phyloP scores from a whole-genome alignment of 1,140 invertebrate species.

The Parapsyche elsis region DNA sequence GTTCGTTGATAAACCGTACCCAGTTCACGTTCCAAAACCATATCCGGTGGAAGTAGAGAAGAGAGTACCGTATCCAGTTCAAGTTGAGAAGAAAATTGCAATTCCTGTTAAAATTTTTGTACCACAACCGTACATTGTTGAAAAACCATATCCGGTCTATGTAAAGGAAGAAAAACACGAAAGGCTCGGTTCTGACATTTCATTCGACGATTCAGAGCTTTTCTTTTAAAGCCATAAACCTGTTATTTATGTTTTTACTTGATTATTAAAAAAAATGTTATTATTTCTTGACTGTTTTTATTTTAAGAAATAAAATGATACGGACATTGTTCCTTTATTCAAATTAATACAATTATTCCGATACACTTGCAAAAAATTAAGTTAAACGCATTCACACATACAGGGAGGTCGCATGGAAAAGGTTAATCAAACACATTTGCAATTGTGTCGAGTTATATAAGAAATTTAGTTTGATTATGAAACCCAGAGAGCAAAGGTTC shows the following conservation, averaged over 20 bases:
- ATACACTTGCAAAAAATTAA: too few species aligned
- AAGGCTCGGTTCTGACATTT: not conserved
- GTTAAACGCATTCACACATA: too few species aligned
- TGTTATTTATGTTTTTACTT: slow-evolving; percentile 8
- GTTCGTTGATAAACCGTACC: slow-evolving; percentile 65
- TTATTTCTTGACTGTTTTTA: too few species aligned
- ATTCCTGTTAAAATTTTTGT: slow-evolving; percentile 64
- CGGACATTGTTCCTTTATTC: too few species aligned
- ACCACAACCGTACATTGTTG: slow-evolving; percentile 60
- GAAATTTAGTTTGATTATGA: too few species aligned
- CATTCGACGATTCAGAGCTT: slow-evolving; percentile 4
- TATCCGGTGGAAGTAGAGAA: slow-evolving; percentile 68
- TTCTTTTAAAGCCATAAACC: not conserved
- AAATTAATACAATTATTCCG: too few species aligned
- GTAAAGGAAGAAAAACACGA: slow-evolving; percentile 26
- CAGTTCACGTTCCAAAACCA: slow-evolving; percentile 65
- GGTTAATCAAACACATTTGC: too few species aligned
- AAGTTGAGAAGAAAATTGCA: slow-evolving; percentile 67
- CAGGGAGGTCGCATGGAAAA: too few species aligned
- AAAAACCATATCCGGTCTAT: slow-evolving; percentile 54
- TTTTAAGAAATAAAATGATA: too few species aligned
- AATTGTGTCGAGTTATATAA: too few species aligned
- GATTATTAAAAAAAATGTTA: not conserved
- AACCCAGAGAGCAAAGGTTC: too few species aligned
- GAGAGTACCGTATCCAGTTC: slow-evolving; percentile 67